phyloP scores from a whole-genome alignment of 2,888 invertebrate species.

The Pachycephus smyrnensis region DNA sequence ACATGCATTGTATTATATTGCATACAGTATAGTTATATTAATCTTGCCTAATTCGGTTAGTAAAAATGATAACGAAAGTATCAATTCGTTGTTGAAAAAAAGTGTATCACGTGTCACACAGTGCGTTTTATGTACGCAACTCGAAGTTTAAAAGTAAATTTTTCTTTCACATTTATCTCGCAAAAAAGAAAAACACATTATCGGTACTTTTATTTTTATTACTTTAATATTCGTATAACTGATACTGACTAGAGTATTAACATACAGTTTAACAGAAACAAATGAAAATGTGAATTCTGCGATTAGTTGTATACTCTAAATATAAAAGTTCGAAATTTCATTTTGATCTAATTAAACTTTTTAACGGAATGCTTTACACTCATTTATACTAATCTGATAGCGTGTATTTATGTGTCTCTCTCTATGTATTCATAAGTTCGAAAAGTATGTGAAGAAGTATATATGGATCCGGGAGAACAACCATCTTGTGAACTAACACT shows the following conservation, averaged over 20 bases:
- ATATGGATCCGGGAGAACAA: background rate
- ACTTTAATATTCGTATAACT: background rate
- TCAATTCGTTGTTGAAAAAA: no score
- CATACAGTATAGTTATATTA: background rate
- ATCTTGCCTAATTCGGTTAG: background rate
- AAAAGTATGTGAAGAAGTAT: background rate
- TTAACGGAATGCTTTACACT: background rate
- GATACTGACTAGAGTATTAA: background rate
- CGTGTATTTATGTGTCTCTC: background rate
- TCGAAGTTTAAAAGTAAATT: background rate
- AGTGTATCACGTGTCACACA: no score
- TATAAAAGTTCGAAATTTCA: background rate
- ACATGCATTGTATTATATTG: background rate
- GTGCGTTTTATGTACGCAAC: background rate
- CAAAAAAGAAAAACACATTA: background rate
- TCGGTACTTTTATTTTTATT: background rate
- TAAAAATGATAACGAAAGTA: background rate
- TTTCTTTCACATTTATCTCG: background rate
- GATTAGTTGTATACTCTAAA: background rate
- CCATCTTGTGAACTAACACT: background rate
- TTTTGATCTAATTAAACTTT: background rate
- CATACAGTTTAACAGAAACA: background rate
- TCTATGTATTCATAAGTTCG: background rate
- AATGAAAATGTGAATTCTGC: background rate
- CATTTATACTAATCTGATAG: background rate